These are phyloP conservation scores for Leptinotarsa rubiginosa DNA, from an alignment of 2,888 invertebrate species.

Conservation along the genomic window DNA sequence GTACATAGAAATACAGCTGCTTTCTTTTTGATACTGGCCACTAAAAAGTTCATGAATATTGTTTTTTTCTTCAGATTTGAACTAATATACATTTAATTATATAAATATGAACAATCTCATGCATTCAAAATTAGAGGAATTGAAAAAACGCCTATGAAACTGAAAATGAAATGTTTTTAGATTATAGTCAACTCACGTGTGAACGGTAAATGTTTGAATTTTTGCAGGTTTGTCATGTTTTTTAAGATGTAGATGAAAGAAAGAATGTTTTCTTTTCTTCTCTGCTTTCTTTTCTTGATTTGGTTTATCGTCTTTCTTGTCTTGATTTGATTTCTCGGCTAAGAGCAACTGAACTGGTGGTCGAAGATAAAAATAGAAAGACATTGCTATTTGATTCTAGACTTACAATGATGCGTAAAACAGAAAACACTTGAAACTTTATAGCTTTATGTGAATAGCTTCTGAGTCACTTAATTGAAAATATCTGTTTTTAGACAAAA, in stretches of 20 bases:
- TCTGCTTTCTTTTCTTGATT: not conserved
- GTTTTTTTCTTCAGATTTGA: too few relatives aligned
- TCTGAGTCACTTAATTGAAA: not conserved
- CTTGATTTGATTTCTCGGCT: not conserved
- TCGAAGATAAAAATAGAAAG: slow-evolving; percentile 16
- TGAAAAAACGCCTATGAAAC: too few relatives aligned
- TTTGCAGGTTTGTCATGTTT: slow-evolving; percentile 6
- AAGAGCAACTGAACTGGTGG: slow-evolving; percentile 14
- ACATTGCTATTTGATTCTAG: not conserved
- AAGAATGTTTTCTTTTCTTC: slow-evolving; percentile 3
- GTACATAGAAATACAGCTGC: too few relatives aligned
- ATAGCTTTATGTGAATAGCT: not conserved
- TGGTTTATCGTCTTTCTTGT: not conserved
- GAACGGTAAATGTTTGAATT: slow-evolving; percentile 9
- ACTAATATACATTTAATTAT: too few relatives aligned
- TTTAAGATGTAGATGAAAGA: not conserved
- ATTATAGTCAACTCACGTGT: not conserved
- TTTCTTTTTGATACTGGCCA: too few relatives aligned
- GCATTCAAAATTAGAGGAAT: not conserved
- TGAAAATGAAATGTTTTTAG: not conserved
- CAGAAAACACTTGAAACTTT: not conserved
- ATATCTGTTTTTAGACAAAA: not conserved
- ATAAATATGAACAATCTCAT: too few relatives aligned
- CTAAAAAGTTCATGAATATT: too few relatives aligned
- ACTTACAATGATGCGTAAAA: not conserved